Evolutionary conservation across 2,888 invertebrate species (phyloP), one percentile per base, ranked within the genome.

Genomic region (Ommatoiulus sabulosus): DNA sequence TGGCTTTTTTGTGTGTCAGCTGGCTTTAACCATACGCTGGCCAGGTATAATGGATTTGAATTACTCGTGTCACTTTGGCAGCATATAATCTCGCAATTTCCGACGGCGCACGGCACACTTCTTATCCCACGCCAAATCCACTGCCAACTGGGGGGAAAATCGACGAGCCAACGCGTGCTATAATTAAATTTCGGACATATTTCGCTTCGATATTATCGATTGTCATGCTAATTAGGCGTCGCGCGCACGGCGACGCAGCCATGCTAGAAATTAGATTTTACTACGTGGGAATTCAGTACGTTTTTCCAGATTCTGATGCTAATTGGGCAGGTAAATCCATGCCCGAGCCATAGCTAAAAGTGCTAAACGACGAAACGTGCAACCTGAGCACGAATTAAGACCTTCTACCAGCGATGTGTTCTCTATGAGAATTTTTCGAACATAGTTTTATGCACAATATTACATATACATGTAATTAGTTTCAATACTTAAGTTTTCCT

Each of bases 121-220:
- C 80, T 35, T 80, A 80, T 35, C 80, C 80, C 80, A 80, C 80
- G 35, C 80, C 35, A 80, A 80, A 80, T 35, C 35, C 80, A 80
- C 4, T 80, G 80, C 12, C 80, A 80, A 80, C 80, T 57, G 80
- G 24, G 52, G 80, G 80, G 80, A 35, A 80, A 80, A 80, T 80
- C 35, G 80, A 35, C 80, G 80, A 80, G 12, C 80, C 35, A 35
- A 80, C 80, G 35, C 80, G 35, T 35, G 80, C 35, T 35, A 80
- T 80, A 80, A 80, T 80, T 80, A 80, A 80, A 80, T 80, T 80
- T 80, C 80, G 80, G 80, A 80, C 80, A 80, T 80, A 80, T 80
- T 80, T 80, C 35, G 35, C 80, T 80, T 80, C 80, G 35, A 80
- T 80, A 80, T 80, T 80, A 80, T 80, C 80, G 80, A 80, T 80